A percentile compares a stretch with the other conserved stretches of the same genome.
Conservation (phyloP, 2,797 vertebrate genomes). For the Coilia nasus region DNA sequence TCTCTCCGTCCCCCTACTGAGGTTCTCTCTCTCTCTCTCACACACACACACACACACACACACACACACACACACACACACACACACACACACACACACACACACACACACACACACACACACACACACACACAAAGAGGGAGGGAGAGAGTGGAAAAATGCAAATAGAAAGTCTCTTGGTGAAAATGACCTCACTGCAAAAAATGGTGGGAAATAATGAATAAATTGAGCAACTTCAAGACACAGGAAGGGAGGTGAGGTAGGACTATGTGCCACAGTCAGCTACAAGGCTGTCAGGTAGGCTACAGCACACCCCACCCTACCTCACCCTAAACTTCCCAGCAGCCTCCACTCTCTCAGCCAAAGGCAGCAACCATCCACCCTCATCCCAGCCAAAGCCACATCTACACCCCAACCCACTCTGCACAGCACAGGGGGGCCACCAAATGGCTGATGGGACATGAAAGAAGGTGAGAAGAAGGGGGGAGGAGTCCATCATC, state of each 20-base stretch:
- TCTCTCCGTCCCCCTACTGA: constrained; percentile 42
- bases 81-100: background rate
- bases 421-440: background rate
- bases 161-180: background rate
- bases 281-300: background rate
- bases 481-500: constrained; percentile 2
- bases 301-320: background rate
- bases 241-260: background rate
- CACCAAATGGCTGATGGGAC: constrained; percentile 2
- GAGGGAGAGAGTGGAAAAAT: background rate
- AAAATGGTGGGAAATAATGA: background rate
- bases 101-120: background rate
- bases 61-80: background rate
- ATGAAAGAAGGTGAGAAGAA: background rate
- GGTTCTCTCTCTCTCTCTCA: background rate
- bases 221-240: background rate
- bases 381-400: background rate
- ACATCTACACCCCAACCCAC: background rate
- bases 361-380: background rate
- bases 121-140: background rate
- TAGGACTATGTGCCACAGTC: no score
- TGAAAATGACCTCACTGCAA: background rate
- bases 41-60: constrained; percentile 12
- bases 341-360: no score
- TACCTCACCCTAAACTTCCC: no score